Evolutionary conservation across 2,888 invertebrate species (phyloP), one percentile per base, ranked within the genome.

Genomic region (Apamea crenata): DNA sequence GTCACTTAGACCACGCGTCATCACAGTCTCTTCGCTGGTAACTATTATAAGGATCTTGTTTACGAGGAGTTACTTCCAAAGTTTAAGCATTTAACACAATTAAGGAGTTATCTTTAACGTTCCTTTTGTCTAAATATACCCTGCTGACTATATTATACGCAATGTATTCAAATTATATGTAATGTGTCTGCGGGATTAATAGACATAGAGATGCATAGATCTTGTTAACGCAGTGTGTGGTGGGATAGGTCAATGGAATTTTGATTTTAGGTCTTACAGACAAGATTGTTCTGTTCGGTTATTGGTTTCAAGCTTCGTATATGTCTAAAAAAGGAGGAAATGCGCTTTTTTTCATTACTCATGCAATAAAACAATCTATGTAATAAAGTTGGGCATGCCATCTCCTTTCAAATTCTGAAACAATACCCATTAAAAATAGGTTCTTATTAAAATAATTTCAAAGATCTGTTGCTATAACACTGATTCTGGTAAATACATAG

Each of bases 1-100:
- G 25, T 86, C n/a, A 87, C 88, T 93, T 92, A 85, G 47, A 87
- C 92, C 91, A 91, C 73, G 81, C 77, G 63, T 74, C 80, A 76
- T 75, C 76, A 83, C 65, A 82, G 86, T 88, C 83, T 89, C 90
- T 89, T 88, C 87, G 89, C 89, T 83, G 87, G 87, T 88, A 90
- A 93, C 93, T 91, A 91, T 92, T 92, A 92, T 91, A 87, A 92
- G 92, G 91, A 90, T 90, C 91, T 91, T 92, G 91, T 93, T 93
- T 92, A 91, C 87, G 88, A 92, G 89, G 83, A 93, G 89, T 90
- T 90, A 89, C 91, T 92, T 87, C 85, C 85, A 91, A 93, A 93
- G 91, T 93, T 92, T 88, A 88, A 87, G 90, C 85, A 89, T 84
- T 87, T 88, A 89, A 92, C 91, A 88, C 89, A 90, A 92, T 93